Percentiles rank a stretch among this genome's conserved stretches.
Conservation (phyloP, 35 echinoderm and acorn worm species). For the Eucidaris tribuloides region DNA sequence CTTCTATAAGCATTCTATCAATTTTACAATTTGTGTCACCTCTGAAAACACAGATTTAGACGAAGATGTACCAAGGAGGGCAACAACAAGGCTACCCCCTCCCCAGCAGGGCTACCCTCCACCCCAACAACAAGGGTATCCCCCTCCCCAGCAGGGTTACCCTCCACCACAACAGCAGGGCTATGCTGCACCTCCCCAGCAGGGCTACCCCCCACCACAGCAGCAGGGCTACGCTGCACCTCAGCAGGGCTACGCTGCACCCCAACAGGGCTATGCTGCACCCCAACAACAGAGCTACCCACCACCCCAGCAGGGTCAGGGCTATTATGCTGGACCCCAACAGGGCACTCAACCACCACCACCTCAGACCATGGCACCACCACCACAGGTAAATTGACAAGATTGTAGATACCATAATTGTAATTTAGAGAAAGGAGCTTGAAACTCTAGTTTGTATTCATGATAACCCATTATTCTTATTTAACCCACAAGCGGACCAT, state of each 20-base stretch:
- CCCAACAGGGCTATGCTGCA: not conserved
- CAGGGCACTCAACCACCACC: too few relatives aligned
- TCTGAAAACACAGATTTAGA: too few relatives aligned
- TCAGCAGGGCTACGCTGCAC: not conserved
- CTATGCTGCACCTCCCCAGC: not conserved
- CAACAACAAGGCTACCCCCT: not conserved
- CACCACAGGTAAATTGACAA: too few relatives aligned
- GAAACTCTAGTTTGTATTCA: too few relatives aligned
- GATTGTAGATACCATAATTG: too few relatives aligned
- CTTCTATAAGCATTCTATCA: too few relatives aligned
- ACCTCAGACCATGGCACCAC: too few relatives aligned
- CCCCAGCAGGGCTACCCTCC: conserved; percentile 3
- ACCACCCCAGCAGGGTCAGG: not conserved
- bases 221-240: not conserved
- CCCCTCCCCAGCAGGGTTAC: not conserved
- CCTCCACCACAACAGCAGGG: not conserved
- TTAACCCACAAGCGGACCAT: too few relatives aligned
- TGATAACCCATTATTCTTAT: too few relatives aligned
- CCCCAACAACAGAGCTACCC: not conserved
- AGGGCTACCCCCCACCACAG: not conserved
- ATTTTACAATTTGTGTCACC: too few relatives aligned
- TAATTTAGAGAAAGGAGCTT: too few relatives aligned
- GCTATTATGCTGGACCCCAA: not conserved
- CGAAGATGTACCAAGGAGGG: too few relatives aligned
- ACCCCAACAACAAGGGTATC: not conserved